These are phyloP conservation scores for Agonum fuliginosum DNA, from an alignment of 2,888 invertebrate species.

Conservation along the genomic window DNA sequence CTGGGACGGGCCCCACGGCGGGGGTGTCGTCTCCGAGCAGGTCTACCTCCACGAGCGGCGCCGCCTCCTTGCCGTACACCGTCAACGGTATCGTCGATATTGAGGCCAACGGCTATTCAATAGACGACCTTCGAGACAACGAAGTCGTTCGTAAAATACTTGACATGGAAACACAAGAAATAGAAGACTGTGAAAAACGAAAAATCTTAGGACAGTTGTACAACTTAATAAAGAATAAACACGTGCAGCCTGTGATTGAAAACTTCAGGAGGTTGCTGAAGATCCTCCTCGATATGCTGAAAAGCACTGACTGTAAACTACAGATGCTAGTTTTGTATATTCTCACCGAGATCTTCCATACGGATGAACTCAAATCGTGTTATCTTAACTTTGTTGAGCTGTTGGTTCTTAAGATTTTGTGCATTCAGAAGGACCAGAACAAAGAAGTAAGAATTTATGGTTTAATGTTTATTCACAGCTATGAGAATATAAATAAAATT, in stretches of 20 bases:
- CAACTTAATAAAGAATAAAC: constrained; percentile 73
- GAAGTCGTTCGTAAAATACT: constrained; percentile 73
- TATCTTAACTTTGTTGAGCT: constrained; percentile 95
- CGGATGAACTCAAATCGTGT: constrained; percentile 83
- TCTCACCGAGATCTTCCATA: constrained; percentile 89
- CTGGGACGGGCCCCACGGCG: constrained; percentile 4
- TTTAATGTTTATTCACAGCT: not conserved
- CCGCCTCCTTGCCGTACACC: constrained; percentile 67
- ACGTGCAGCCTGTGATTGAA: constrained; percentile 73
- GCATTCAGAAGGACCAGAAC: constrained; percentile 85
- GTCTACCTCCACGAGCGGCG: not conserved
- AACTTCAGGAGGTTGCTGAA: constrained; percentile 81
- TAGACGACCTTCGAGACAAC: constrained; percentile 70
- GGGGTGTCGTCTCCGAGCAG: constrained; percentile 18
- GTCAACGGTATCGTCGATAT: constrained; percentile 69
- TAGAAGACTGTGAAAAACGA: constrained; percentile 70
- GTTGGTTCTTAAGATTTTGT: constrained; percentile 90
- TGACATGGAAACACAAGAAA: constrained; percentile 69
- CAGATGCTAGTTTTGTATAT: constrained; percentile 87
- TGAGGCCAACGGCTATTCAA: constrained; percentile 67
- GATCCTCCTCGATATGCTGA: constrained; percentile 84
- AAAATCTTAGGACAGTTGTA: constrained; percentile 72
- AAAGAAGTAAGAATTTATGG: constrained; percentile 75
- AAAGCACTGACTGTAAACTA: constrained; percentile 78
- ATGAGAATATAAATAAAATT: no score